Conservation (phyloP, 2,888 invertebrate species). For the Trachelus iudaicus region DNA sequence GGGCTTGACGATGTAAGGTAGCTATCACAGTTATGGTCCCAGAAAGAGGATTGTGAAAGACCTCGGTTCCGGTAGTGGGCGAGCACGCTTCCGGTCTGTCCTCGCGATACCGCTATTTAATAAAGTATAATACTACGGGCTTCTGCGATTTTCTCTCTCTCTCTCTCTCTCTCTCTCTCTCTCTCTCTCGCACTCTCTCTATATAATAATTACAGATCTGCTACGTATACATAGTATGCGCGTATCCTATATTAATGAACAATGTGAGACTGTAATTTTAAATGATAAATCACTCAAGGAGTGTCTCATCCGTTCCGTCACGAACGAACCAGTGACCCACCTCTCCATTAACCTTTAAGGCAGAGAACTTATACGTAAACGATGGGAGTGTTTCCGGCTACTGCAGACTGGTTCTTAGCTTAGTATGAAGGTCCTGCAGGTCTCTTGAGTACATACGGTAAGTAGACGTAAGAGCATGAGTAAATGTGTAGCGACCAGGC, state of each 20-base stretch:
- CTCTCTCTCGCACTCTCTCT: not conserved
- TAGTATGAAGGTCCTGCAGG: not conserved
- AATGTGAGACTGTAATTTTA: not conserved
- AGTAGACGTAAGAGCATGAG: too few species aligned
- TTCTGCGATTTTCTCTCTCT: not conserved
- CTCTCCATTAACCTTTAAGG: not conserved
- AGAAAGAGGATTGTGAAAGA: constrained; percentile 38
- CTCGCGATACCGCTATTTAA: constrained; percentile 27
- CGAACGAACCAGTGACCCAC: not conserved
- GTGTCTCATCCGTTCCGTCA: not conserved
- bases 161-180: too few species aligned
- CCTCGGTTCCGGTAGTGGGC: constrained; percentile 47
- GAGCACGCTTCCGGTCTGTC: constrained; percentile 43
- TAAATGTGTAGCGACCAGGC: too few species aligned
- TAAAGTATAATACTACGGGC: constrained; percentile 12
- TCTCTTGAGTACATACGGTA: not conserved
- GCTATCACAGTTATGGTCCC: not conserved
- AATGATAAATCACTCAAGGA: not conserved
- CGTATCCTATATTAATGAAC: not conserved
- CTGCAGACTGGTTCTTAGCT: not conserved
- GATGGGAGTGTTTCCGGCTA: not conserved
- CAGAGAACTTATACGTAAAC: not conserved
- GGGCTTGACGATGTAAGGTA: not conserved
- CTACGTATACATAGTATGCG: too few species aligned
- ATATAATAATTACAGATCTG: too few species aligned